Conservation (phyloP, 2,113 vertebrate species). For the Gasterosteus aculeatus region DNA sequence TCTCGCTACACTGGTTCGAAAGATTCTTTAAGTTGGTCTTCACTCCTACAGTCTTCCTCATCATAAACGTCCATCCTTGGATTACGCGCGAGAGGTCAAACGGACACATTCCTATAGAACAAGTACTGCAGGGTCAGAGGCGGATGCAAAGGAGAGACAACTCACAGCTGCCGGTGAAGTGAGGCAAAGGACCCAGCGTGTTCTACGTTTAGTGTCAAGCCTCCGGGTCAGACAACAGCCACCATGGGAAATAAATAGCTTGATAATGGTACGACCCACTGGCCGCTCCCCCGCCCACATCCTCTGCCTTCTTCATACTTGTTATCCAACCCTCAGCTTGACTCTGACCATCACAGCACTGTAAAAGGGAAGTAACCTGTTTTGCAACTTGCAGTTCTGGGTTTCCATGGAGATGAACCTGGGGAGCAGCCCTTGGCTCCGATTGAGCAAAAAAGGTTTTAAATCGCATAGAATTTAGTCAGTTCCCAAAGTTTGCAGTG, state of each 20-base stretch:
- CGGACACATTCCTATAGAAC: constrained; percentile 7
- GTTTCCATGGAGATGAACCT: constrained; percentile 25
- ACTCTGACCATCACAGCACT: neutral
- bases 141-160: constrained; percentile 13
- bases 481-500: constrained; percentile 22
- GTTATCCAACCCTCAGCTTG: constrained; percentile 15
- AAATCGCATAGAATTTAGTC: constrained; percentile 37
- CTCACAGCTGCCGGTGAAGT: constrained; percentile 26
- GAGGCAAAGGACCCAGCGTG: neutral
- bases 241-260: constrained; percentile 51
- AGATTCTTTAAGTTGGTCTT: neutral
- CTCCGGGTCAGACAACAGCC: constrained; percentile 33
- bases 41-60: neutral
- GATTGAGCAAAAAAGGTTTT: constrained; percentile 25
- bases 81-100: constrained; percentile 9
- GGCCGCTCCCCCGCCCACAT: constrained; percentile 13
- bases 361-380: constrained; percentile 5
- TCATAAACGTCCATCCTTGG: constrained; percentile 5
- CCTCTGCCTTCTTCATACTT: constrained; percentile 18
- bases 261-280: constrained; percentile 36
- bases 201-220: constrained; percentile 48
- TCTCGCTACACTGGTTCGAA: neutral
- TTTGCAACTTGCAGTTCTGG: constrained; percentile 11
- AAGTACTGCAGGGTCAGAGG: constrained; percentile 9
- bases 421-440: neutral